Evolutionary conservation across 1,140 invertebrate species (phyloP).

Genomic region (Papilio helenus): DNA sequence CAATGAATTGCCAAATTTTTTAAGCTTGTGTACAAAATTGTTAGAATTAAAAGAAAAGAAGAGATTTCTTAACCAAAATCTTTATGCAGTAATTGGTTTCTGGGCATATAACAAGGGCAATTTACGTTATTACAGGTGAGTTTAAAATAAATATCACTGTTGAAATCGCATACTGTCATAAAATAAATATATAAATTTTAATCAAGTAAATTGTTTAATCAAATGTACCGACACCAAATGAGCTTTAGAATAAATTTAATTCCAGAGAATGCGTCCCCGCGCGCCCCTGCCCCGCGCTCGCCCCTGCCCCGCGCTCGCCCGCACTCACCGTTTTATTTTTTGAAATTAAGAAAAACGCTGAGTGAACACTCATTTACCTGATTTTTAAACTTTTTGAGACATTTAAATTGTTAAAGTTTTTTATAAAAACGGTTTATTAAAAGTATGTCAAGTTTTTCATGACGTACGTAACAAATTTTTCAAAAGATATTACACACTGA

Average conservation of each 20-base stretch:
- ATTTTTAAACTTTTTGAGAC: not conserved
- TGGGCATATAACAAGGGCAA: not conserved
- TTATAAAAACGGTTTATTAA: not conserved
- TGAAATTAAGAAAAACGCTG: constrained; percentile 18
- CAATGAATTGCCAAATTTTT: not conserved
- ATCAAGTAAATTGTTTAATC: constrained; percentile 31
- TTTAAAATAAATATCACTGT: not conserved
- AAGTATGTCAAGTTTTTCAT: not conserved
- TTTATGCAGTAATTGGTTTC: not conserved
- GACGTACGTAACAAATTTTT: not conserved
- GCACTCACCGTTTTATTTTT: not conserved
- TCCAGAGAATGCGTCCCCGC: constrained; percentile 4
- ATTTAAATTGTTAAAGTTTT: not conserved
- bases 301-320: not conserved
- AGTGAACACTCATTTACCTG: constrained; percentile 6
- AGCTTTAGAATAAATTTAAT: constrained; percentile 36
- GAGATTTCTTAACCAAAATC: too few species aligned
- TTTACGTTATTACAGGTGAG: not conserved
- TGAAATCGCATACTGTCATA: not conserved
- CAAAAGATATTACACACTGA: constrained; percentile 21
- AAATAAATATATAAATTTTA: constrained; percentile 6
- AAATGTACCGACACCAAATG: constrained; percentile 21
- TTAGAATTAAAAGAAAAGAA: too few species aligned
- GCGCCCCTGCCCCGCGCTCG: not conserved
- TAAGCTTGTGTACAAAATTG: too few species aligned